Evolutionary conservation across 2,888 invertebrate species (phyloP).

Genomic region (Dicyrtoma fusca): DNA sequence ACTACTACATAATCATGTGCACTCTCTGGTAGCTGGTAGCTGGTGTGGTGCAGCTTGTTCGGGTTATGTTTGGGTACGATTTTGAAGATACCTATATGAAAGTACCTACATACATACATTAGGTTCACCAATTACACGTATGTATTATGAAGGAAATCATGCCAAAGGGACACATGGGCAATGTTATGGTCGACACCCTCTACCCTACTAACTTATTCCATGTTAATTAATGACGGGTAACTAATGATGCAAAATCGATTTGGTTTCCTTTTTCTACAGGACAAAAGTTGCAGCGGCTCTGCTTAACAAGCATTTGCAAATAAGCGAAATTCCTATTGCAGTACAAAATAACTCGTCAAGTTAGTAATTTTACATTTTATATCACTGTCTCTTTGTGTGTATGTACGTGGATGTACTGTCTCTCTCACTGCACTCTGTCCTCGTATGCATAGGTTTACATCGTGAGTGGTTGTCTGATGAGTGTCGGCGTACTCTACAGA

Average conservation of each 20-base stretch:
- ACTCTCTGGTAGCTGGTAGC: too few species aligned
- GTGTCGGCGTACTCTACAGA: too few species aligned
- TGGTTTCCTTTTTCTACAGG: constrained; percentile 63
- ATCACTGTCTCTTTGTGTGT: constrained; percentile 4
- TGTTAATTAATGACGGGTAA: neutral
- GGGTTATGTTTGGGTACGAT: too few species aligned
- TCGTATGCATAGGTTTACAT: neutral
- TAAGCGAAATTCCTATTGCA: constrained; percentile 66
- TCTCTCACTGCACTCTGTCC: neutral
- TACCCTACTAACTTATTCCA: neutral
- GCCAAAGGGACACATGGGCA: too few species aligned
- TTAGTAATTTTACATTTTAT: constrained; percentile 38
- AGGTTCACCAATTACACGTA: too few species aligned
- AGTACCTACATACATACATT: too few species aligned
- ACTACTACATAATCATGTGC: too few species aligned
- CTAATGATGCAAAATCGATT: neutral
- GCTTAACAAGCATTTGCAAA: constrained; percentile 84
- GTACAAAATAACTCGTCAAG: constrained; percentile 57
- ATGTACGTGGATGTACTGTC: neutral
- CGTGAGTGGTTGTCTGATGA: too few species aligned
- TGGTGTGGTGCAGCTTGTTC: too few species aligned
- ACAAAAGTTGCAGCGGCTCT: constrained; percentile 86
- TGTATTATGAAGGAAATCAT: too few species aligned
- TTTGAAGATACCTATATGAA: too few species aligned
- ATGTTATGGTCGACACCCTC: neutral